Evolutionary conservation across 2,797 vertebrate species (phyloP).

Genomic region (Hyperoplus lanceolatus): DNA sequence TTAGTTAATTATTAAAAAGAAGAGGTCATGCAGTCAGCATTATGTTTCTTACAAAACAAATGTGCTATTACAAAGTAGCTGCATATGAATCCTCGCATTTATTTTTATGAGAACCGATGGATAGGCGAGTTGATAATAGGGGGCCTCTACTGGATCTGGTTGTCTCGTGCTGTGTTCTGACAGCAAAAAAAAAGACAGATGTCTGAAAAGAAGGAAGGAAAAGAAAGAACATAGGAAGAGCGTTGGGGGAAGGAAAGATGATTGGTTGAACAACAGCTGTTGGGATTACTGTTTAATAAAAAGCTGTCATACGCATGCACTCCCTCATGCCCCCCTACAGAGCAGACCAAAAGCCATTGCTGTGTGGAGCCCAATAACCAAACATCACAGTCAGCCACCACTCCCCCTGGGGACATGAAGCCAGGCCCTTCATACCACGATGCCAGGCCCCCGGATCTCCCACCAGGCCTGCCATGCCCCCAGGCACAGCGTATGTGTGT

Average conservation of each 20-base stretch:
- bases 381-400: constrained; percentile 68
- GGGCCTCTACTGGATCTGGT: constrained; percentile 62
- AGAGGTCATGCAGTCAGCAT: not conserved
- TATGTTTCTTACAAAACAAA: constrained; percentile 13
- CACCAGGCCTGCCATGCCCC: constrained; percentile 70
- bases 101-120: constrained; percentile 30
- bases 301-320: constrained; percentile 67
- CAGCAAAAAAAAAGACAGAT: constrained; percentile 35
- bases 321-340: constrained; percentile 64
- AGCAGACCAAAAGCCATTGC: constrained; percentile 75
- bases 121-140: constrained; percentile 53
- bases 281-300: constrained; percentile 84
- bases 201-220: constrained; percentile 41
- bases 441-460: constrained; percentile 73
- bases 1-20: not conserved
- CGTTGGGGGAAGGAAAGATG: constrained; percentile 35
- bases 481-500: constrained; percentile 66
- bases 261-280: constrained; percentile 82
- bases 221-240: constrained; percentile 26
- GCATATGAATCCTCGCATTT: not conserved
- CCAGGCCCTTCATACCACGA: constrained; percentile 63
- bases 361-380: constrained; percentile 68
- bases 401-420: constrained; percentile 64
- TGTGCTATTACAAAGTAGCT: constrained; percentile 41
- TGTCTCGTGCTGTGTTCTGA: constrained; percentile 46